Conservation (phyloP, 2,888 invertebrate genomes). For the Euphydryas editha region DNA sequence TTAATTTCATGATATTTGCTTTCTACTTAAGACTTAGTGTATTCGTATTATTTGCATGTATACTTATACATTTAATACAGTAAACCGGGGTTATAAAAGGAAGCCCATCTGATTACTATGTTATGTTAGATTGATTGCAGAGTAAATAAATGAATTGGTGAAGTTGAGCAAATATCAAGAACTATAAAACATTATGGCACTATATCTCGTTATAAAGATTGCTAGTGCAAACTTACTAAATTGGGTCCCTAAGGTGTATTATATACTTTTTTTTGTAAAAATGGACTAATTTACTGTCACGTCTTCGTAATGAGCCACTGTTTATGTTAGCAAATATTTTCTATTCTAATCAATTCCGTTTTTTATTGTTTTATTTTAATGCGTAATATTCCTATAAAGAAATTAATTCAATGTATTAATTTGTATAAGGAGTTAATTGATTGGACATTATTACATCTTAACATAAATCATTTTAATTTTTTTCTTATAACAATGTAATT, state of each 20-base stretch:
- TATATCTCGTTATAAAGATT: slow-evolving; percentile 65
- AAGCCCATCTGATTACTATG: slow-evolving; percentile 66
- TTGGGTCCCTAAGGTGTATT: slow-evolving; percentile 5
- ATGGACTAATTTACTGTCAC: slow-evolving; percentile 4
- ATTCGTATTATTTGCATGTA: neutral
- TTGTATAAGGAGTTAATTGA: neutral
- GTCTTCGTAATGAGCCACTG: neutral
- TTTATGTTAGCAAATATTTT: neutral
- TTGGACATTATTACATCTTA: neutral
- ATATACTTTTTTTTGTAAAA: neutral
- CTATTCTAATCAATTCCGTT: slow-evolving; percentile 5
- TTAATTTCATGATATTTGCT: slow-evolving; percentile 1
- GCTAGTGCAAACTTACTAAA: slow-evolving; percentile 8
- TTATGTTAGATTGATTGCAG: slow-evolving; percentile 19
- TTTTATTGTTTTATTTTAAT: neutral
- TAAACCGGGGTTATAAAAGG: slow-evolving; percentile 46
- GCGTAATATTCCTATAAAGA: neutral
- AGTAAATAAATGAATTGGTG: slow-evolving; percentile 44
- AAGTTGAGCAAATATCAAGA: slow-evolving; percentile 72
- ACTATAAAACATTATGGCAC: slow-evolving; percentile 73
- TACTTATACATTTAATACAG: neutral
- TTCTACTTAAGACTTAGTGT: slow-evolving; percentile 4
- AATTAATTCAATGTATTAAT: neutral
- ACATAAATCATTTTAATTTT: no score
- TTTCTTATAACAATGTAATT: neutral